Base-by-base conservation (phyloP, 2,113 vertebrate genomes). In the Microcebus murinus region DNA sequence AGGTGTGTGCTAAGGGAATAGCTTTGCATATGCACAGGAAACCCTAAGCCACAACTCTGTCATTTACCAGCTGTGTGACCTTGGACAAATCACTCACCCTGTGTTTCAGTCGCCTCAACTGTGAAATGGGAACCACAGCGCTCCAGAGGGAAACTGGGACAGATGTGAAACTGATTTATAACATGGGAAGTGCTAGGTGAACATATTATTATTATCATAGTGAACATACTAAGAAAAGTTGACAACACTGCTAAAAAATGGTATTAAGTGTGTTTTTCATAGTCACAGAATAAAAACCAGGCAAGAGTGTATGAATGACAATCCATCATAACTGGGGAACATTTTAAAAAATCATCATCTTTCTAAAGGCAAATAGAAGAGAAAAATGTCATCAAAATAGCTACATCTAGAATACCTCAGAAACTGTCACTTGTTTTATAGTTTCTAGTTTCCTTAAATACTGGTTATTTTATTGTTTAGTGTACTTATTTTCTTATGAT, bases 281-380 rank as follows among this genome's bases (percentile, higher is more conserved):
- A 67, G 57, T 52, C 70, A 84, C 2, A 39, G 34, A 67, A 81
- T 67, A 71, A 87, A 90, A 96, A 52, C 10, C 59, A 76, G 42
- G 20, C 3, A 82, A 85, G n/a, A 79, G 13, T 21, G 4, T 65
- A 36, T n/a, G 63, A 94, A 77, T 45, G 57, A 87, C 29, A 74
- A 67, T n/a, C 25, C 39, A 65, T 59, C 20, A 29, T 2, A 36
- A 91, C 6, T 34, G 12, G 50, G 23, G 8, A 34, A 55, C 23
- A 8, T 39, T 80, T 70, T 68, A 84, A 59, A 36, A 73, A 86
- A n/a, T 42, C 6, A 25, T 61, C 57, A 94, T 89, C 18, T 79
- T 96, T 86, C 21, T 68, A 91, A 91, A 85, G 29, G 25, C 31
- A 94, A 91, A 67, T 52, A 74, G 63, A 55, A 55, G n/a, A 52